Base-by-base conservation (phyloP, 2,888 invertebrate species). In the Calliphora vomitoria region DNA sequence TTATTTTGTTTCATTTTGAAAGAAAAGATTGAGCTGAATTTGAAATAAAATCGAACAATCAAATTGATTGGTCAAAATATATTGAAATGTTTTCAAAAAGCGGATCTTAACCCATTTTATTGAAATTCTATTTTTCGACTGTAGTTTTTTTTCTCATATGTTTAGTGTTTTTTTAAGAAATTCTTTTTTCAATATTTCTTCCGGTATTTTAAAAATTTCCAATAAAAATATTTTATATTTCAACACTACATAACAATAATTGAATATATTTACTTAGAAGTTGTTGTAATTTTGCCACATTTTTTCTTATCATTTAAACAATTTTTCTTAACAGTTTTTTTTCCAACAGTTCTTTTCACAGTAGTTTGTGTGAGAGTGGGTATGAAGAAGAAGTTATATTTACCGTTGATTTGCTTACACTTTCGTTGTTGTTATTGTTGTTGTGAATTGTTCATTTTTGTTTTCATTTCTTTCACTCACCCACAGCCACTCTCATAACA, bases 401-500 rank as follows among this genome's bases (percentile, higher is more conserved):
- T 10, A 18, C 53, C 4, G 55, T 72, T 44, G 10, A 72, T 58
- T 69, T 75, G 31, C 47, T 68, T 60, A 4, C n/a, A 58, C 4
- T 0, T 64, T 55, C 15, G 31, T 10, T 8, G 58, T 53, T 76
- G 35, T 62, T 47, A 2, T 72, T 69, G n/a, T 53, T 50, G 20
- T 64, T 66, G 6, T n/a, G 35, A 44, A 15, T 69, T 35, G 8
- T n/a, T 58, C 18, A 35, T 11, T 78, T 53, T 81, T 58, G 20
- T 62, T 44, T 62, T 47, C 10, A 55, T 82, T 41, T 64, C 44
- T 58, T 47, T 74, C 53, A 74, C 47, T 75, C 58, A 66, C 55
- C 13, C 53, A 11, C 8, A 44, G 35, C 31, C 11, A 58, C 31
- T 66, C 55, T 47, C 66, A 50, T 35, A 15, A 41, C 80, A 60